Evolutionary conservation across 2,113 vertebrate species (phyloP).

Genomic region (Peromyscus leucopus): DNA sequence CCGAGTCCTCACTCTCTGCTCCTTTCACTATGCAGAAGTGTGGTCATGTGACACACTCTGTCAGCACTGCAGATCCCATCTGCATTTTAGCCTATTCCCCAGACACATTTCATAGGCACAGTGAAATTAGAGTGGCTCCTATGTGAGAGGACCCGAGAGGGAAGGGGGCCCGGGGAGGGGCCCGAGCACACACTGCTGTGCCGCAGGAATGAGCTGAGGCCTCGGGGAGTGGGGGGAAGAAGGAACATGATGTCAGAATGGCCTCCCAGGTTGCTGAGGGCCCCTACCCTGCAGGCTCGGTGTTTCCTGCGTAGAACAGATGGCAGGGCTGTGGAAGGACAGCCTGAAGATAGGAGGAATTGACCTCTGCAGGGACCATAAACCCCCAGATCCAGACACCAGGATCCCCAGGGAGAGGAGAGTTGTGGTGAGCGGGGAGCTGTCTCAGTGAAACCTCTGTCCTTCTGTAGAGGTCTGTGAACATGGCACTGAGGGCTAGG

Average conservation of each 20-base stretch:
- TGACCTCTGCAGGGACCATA: rapidly evolving
- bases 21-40: background rate
- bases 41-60: background rate
- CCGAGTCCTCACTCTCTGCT: background rate
- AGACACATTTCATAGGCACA: background rate
- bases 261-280: background rate
- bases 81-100: background rate
- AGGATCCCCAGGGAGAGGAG: background rate
- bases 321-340: background rate
- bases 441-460: rapidly evolving
- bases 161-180: background rate
- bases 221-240: too few relatives aligned
- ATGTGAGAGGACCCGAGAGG: background rate
- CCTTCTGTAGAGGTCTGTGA: background rate
- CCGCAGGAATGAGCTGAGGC: background rate
- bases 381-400: background rate
- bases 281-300: background rate
- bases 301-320: background rate
- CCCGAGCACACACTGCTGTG: background rate
- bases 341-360: rapidly evolving
- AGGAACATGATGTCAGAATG: background rate
- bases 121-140: background rate
- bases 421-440: rapidly evolving
- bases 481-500: background rate
- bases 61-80: background rate